Percentiles rank a stretch among this genome's conserved stretches.
These are phyloP conservation scores for Grammomys surdaster DNA, from an alignment of 2,113 vertebrate species.

Conservation along the genomic window DNA sequence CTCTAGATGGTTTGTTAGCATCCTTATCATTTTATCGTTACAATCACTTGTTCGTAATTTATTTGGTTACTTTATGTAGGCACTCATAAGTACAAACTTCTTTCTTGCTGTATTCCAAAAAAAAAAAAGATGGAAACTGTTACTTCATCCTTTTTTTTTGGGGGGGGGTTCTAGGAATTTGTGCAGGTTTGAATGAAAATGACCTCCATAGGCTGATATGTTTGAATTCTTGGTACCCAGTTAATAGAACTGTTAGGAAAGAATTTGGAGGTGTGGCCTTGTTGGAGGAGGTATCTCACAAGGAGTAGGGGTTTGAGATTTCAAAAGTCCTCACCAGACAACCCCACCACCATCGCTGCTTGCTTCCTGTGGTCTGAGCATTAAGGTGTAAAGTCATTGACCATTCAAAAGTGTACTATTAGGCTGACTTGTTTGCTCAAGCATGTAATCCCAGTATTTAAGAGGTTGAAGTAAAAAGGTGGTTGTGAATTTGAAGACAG, in stretches of 20 bases:
- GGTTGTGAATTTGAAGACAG: neutral
- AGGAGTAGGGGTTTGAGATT: neutral
- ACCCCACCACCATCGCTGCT: accelerated
- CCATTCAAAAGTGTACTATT: neutral
- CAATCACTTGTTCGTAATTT: neutral
- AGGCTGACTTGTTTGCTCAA: neutral
- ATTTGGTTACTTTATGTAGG: neutral
- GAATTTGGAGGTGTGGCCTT: neutral
- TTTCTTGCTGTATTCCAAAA: neutral
- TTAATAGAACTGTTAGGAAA: neutral
- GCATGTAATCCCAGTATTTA: neutral
- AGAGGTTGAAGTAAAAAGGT: neutral
- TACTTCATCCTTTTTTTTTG: neutral
- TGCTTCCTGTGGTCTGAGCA: neutral
- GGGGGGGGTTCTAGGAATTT: neutral
- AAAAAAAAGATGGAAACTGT: neutral
- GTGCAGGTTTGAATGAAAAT: neutral
- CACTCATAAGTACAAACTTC: neutral
- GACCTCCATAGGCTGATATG: neutral
- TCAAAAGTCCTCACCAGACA: neutral
- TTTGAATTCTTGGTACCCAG: neutral
- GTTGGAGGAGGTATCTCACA: neutral
- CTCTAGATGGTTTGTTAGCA: neutral
- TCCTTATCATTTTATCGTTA: neutral
- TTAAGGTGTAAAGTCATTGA: neutral